Evolutionary conservation across 2,888 invertebrate species (phyloP), one percentile per base, ranked within the genome.

Genomic region (Temnothorax ravouxi): DNA sequence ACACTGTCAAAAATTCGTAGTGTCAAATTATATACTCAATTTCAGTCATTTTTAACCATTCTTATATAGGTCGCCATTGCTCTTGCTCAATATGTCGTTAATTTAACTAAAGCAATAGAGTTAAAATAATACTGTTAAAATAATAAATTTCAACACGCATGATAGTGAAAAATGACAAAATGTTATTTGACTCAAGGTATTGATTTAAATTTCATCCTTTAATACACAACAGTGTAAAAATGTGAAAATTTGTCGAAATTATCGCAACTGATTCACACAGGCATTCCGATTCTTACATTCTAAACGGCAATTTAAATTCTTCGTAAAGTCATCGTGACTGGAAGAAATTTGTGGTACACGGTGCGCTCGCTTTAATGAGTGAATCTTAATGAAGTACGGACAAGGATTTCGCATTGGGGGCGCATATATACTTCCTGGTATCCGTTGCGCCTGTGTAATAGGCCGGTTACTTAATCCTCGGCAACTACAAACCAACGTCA

Each of bases 381-480:
- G 47, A n/a, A 61, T 61, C 9, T 34, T 61, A 44, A 61, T 44
- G 15, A 64, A 50, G 34, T 18, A 50, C 56, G 18, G 11, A 47
- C n/a, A 62, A 29, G 62, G 21, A 62, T 47, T 62, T 62, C 21
- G 18, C 64, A 18, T 34, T 15, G 25, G 25, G 15, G 15, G 4
- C 44, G 38, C 64, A 15, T 11, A 15, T 11, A 15, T 34, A 47
- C 62, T 75, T 76, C n/a, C 66, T 29, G 25, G 18, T 66, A 52
- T 52, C n/a, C 29, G 29, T 54, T 29, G 54, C 54, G 77, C 29
- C 25, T n/a, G 21, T 21, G 50, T 44, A 59, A 72, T 13, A 34
- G 21, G 8, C 6, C 47, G 34, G n/a, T 72, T 80, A 41, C 56
- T 59, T 21, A 80, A 80, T 59, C 34, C 34, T 38, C 25, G 34